Evolutionary conservation across 2,113 vertebrate species (phyloP), one percentile per base, ranked within the genome.

Genomic region (Chionomys nivalis): DNA sequence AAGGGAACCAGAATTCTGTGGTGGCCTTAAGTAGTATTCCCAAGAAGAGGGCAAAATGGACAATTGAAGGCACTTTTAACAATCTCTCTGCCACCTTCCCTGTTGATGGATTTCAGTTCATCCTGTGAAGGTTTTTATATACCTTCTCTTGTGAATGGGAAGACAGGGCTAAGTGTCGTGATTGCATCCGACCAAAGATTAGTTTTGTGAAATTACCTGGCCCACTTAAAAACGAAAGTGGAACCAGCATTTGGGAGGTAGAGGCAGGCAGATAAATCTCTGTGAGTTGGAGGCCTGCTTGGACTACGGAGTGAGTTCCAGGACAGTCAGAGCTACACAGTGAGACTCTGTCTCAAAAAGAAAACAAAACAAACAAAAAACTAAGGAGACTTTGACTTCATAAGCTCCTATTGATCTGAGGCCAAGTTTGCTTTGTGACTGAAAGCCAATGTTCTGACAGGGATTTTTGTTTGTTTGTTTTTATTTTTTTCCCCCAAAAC

Each of bases 331-430:
- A 36, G 31, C 49, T 55, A 36, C 31, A 47, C 16, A 79, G 77
- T 33, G 47, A 52, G 76, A 33, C 16, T 7, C 16, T 33, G 1
- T 52, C 44, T 79, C 31, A 33, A 52, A 49, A 49, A 49, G 28
- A 14, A 76, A 47, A 77, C 7, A 24, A 42, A 42, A 24, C 14
- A 24, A 4, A 63, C 79, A 95, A 42, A 68, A 68, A 33, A 33
- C 31, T 2, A 16, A 95, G 66, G 68, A 72, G 7, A 72, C 13
- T 52, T 1, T 93, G 65, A 76, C 66, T 52, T 91, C 31, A n/a
- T 90, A 92, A 90, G 78, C 77, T 87, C 93, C 82, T 91, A n/a
- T 31, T 87, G 49, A 86, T 91, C 39, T 78, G 44, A 88, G 21
- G 63, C 7, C 81, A 72, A 42, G 13, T 68, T 55, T 78, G 49